Base-by-base conservation (phyloP, 2,797 vertebrate species). In the Cryptoblepharus egeriae region DNA sequence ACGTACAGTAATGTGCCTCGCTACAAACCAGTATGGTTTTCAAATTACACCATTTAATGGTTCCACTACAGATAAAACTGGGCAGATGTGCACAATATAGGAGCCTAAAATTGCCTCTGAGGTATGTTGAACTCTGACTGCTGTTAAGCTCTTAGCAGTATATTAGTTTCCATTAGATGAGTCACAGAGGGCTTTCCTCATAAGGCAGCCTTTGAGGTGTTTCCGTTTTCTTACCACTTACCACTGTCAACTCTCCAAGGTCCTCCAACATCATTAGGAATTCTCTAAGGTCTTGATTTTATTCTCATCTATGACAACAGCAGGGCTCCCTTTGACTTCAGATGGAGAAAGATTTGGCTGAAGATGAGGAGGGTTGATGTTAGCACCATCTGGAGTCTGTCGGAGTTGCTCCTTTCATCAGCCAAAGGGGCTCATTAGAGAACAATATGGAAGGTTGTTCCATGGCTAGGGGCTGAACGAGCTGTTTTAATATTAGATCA, bases 111-210 rank as follows among this genome's bases (percentile, higher is more conserved):
- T 28, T 8, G 15, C 49, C 13, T 11, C 39, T 10, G 70, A 63
- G 16, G 8, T 5, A 16, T 16, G 28, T 3, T 20, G 49, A 52
- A 42, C 26, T 24, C 64, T 13, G 57, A 58, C 30, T 39, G 20
- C 28, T 42, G 37, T 30, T 26, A 24, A 71, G 28, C 20, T 12
- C 68, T 72, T 83, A 18, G 39, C 11, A 49, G 5, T 69, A 35
- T 16, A 71, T 77, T 18, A 7, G 73, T 73, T 84, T 90, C 87
- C 81, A 79, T 87, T 83, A 89, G 80, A 70, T 85, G 58, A 89
- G 28, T 37, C 81, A 78, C 6, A 55, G 26, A 2, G 0, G 60
- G 60, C 79, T 86, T 69, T 74, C 68, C 74, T 81, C 68, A 67
- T 85, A 81, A 65, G 73, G 77, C 69, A 84, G 68, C 75, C 68